Evolutionary conservation across 2,113 vertebrate genomes (phyloP), one percentile per base, ranked within the genome.

Genomic region (Pseudopipra pipra): DNA sequence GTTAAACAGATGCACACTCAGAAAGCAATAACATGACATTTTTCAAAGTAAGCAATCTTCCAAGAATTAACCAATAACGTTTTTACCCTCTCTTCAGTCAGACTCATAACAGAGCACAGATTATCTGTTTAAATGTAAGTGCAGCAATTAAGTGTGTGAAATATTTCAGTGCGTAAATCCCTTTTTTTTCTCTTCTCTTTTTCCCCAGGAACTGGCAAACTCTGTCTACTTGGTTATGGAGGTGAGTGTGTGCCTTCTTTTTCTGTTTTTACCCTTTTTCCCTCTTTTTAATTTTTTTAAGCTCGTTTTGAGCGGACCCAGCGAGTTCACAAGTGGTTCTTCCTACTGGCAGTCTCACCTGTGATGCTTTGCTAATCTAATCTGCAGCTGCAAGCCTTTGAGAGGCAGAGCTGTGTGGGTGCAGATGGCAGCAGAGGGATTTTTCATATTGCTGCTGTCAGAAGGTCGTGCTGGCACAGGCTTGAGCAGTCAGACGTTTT

Each of bases 201-300:
- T 84, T 90, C 95, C 28, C 22, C 96, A 99, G 99, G 99, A 99
- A 87, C 98, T 99, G 96, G 99, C 99, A 54, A 99, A 99, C 75
- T 99, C 98, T n/a, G 98, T 99, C 79, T 99, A 99, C 96, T 98
- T 99, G 83, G 99, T 99, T 94, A 99, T 99, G 99, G 99, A 99
- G 99, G 99, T 99, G 95, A 98, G 99, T 92, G 16, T 79, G 12
- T 25, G 15, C 5, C 7, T 11, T 27, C 12, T 9, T 31, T 2
- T 6, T 30, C 6, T 31, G 46, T 66, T 14, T 41, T 51, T 12
- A 30, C 31, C 11, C 20, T 9, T 4, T 49, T 66, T 43, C 27
- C 22, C 6, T 44, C 11, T 16, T 23, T 41, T 24, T 2, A 4
- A 11, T 15, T 37, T 75, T 75, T 33, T 68, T 21, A 1, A 63